These are phyloP conservation scores for Anagyrus pseudococci DNA, from an alignment of 2,888 invertebrate species.

Conservation along the genomic window DNA sequence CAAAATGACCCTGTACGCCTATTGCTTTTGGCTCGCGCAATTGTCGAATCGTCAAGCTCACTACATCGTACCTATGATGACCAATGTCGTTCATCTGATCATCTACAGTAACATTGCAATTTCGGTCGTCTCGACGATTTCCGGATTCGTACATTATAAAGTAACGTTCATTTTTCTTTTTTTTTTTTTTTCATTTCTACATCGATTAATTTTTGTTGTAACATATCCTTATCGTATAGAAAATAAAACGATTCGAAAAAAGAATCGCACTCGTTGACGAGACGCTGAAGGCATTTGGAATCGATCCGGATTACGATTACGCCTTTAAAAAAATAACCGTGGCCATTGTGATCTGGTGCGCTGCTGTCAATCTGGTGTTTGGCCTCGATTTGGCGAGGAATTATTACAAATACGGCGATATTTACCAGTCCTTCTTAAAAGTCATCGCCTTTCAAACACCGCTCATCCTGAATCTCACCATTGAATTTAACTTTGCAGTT, in stretches of 20 bases:
- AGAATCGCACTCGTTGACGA: conserved; percentile 23
- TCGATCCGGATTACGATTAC: conserved; percentile 21
- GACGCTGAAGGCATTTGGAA: conserved; percentile 22
- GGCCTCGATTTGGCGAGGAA: background rate
- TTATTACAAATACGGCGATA: background rate
- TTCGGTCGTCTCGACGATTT: conserved; percentile 2
- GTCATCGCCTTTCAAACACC: conserved; percentile 6
- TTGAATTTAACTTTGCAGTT: conserved; percentile 19
- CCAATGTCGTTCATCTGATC: background rate
- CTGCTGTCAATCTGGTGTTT: background rate
- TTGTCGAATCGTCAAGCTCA: background rate
- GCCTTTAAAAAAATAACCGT: too few relatives aligned
- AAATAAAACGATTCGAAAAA: conserved; percentile 1
- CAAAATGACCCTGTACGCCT: background rate
- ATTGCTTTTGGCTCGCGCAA: conserved; percentile 1
- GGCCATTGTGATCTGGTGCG: conserved; percentile 5
- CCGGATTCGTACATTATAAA: conserved; percentile 6
- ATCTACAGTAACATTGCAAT: conserved; percentile 14
- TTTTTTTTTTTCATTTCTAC: background rate
- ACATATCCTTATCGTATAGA: background rate
- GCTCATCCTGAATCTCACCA: background rate
- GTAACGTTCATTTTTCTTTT: background rate
- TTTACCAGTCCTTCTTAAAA: background rate
- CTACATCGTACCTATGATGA: background rate
- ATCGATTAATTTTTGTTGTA: too few relatives aligned